phyloP scores from a whole-genome alignment of 2,797 vertebrate genomes.

The Phalloptychus januarius region DNA sequence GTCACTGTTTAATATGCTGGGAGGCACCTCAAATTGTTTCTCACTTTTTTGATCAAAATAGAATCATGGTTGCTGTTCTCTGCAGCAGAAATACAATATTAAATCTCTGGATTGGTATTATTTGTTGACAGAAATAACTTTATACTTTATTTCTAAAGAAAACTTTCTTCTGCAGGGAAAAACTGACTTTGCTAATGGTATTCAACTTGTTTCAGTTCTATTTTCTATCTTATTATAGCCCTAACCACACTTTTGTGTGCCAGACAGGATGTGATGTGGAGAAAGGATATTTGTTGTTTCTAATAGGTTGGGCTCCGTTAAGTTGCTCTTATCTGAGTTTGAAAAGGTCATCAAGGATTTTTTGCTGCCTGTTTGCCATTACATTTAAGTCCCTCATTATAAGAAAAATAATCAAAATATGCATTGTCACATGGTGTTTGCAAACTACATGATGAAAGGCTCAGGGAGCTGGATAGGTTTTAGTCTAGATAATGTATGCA shows the following conservation, averaged over 20 bases:
- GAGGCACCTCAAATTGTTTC: not conserved
- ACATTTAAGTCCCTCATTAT: not conserved
- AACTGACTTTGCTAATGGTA: not conserved
- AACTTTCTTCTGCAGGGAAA: not conserved
- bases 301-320: constrained; percentile 4
- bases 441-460: not conserved
- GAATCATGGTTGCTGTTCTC: not conserved
- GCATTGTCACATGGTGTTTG: not conserved
- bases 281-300: constrained; percentile 45
- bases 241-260: not conserved
- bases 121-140: not conserved
- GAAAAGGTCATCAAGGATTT: not conserved
- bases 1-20: not conserved
- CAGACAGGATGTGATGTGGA: constrained; percentile 47
- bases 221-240: constrained; percentile 1
- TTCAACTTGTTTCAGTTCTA: not conserved
- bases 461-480: not conserved
- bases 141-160: not conserved
- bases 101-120: not conserved
- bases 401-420: not conserved
- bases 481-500: not conserved
- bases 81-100: constrained; percentile 11
- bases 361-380: not conserved
- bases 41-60: not conserved
- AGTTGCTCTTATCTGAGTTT: not conserved